phyloP scores from a whole-genome alignment of 2,888 invertebrate species.

The Monochamus alternatus region DNA sequence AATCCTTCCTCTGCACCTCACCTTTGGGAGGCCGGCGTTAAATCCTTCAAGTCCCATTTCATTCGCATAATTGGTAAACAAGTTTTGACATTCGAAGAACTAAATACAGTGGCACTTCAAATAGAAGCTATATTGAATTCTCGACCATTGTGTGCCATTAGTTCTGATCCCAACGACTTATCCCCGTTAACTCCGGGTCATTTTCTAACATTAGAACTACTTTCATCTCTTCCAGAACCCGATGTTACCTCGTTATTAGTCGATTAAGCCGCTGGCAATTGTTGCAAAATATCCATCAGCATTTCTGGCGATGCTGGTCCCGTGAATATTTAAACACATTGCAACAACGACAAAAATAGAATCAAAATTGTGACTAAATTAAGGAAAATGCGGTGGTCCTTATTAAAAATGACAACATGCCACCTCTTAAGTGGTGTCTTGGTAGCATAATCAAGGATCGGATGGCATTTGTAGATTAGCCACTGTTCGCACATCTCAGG shows the following conservation, averaged over 20 bases:
- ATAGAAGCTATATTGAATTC: too few relatives aligned
- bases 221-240: too few relatives aligned
- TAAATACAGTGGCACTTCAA: too few relatives aligned
- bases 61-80: background rate
- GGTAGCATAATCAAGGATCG: constrained; percentile 7
- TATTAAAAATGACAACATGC: constrained; percentile 25
- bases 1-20: background rate
- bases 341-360: constrained; percentile 18
- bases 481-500: constrained; percentile 10
- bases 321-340: constrained; percentile 1
- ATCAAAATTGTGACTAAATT: background rate
- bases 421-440: constrained; percentile 15
- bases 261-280: constrained; percentile 19
- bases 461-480: constrained; percentile 7
- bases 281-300: constrained; percentile 2
- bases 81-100: too few relatives aligned
- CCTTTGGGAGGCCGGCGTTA: background rate
- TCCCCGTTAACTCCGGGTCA: too few relatives aligned
- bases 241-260: background rate
- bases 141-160: too few relatives aligned
- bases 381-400: background rate
- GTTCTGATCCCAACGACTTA: too few relatives aligned
- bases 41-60: background rate
- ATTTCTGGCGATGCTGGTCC: constrained; percentile 5
- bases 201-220: too few relatives aligned